Evolutionary conservation across 1,140 invertebrate species (phyloP), one percentile per base, ranked within the genome.

Genomic region (Trachymyrmex septentrionalis): DNA sequence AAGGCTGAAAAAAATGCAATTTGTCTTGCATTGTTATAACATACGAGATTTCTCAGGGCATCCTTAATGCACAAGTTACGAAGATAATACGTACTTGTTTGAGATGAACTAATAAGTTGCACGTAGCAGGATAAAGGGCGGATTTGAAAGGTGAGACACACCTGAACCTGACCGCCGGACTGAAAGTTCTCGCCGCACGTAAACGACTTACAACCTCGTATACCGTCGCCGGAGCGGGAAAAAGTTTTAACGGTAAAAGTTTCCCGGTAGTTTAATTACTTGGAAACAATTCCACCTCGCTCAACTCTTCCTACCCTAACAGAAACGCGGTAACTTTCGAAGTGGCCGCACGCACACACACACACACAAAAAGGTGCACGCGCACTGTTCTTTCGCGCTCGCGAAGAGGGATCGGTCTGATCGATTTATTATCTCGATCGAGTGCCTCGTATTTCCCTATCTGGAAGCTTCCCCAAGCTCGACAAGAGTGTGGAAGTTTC

Each of bases 171-270:
- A 87, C 84, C 92, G 84, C 77, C 86, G 86, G 59, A 87, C 89
- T 87, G 85, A 87, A 92, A 93, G 87, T 93, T 92, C 12, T n/a
- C 77, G 72, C 82, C 66, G 80, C 90, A 85, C 86, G 86, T 92
- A 90, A 93, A 92, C 92, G 89, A 91, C 82, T 92, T 87, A 85
- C 69, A 86, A 63, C 84, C 27, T 78, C 64, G 55, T n/a, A 34
- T n/a, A 34, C 44, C 80, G 67, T 7, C n/a, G 48, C 38, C 24
- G 61, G 66, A 48, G 50, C 75, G 61, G 57, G 34, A 64, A 88
- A 88, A 91, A 94, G 91, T 95, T 95, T 94, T 93, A 94, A 95
- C 94, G 93, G 93, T 91, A 93, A 93, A 95, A 95, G 92, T 95
- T 84, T 84, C 93, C 72, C 86, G 90, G 86, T 91, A 92, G 94